A percentile compares a stretch with the other conserved stretches of the same genome.
Evolutionary conservation across 1,140 invertebrate species (phyloP).

Genomic region (Charaxes varanes): DNA sequence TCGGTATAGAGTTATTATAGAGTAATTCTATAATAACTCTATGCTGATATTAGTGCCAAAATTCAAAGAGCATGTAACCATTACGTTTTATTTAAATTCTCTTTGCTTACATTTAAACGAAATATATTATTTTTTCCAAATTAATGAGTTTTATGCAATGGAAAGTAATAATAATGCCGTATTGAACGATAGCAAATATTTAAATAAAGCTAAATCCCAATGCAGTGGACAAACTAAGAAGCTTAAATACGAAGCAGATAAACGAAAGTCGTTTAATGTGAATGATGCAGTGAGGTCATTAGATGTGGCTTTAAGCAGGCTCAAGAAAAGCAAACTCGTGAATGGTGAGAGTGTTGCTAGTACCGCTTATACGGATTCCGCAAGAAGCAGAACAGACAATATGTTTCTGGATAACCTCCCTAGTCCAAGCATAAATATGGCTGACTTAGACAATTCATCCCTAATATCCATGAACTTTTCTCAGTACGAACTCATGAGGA

Average conservation of each 20-base stretch:
- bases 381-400: conserved; percentile 14
- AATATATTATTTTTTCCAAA: conserved; percentile 17
- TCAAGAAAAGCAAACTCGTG: conserved; percentile 46
- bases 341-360: conserved; percentile 26
- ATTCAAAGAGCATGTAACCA: too few species aligned
- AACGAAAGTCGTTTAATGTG: conserved; percentile 46
- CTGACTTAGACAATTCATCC: conserved; percentile 36
- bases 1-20: too few species aligned
- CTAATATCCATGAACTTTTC: conserved; percentile 60
- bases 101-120: neutral
- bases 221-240: conserved; percentile 23
- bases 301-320: conserved; percentile 37
- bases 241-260: conserved; percentile 28
- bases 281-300: conserved; percentile 47
- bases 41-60: too few species aligned
- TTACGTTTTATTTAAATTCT: too few species aligned
- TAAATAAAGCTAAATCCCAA: conserved; percentile 40
- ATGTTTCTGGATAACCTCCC: conserved; percentile 31
- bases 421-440: conserved; percentile 17
- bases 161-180: conserved; percentile 28
- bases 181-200: conserved; percentile 32
- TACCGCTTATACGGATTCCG: conserved; percentile 16
- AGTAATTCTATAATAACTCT: too few species aligned
- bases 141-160: conserved; percentile 31
- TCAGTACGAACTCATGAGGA: conserved; percentile 55